phyloP scores from a whole-genome alignment of 2,888 invertebrate genomes.

The Busseola fusca region DNA sequence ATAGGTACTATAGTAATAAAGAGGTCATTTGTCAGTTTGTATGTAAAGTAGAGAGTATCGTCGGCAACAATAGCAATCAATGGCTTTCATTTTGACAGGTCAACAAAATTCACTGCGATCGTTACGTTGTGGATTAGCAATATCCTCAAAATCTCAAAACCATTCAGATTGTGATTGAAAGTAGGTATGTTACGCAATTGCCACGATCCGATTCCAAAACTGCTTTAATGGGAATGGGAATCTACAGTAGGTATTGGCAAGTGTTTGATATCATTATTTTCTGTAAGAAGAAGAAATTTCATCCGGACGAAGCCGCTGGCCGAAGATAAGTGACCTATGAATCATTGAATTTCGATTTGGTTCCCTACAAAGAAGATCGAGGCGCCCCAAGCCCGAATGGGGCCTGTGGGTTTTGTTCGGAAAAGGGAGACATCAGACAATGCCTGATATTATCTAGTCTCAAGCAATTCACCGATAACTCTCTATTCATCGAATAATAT shows the following conservation, averaged over 20 bases:
- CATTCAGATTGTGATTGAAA: neutral
- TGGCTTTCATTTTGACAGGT: neutral
- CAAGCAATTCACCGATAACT: neutral
- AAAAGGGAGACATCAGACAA: neutral
- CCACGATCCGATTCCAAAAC: neutral
- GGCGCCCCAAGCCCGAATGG: neutral
- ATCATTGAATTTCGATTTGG: neutral
- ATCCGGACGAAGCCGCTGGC: neutral
- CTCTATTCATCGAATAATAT: too few species aligned
- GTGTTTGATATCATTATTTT: too few species aligned
- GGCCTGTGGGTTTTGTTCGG: neutral
- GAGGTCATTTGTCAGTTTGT: neutral
- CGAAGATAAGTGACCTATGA: too few species aligned
- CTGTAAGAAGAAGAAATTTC: neutral
- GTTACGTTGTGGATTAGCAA: neutral
- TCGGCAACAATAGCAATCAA: neutral
- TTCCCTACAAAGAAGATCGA: neutral
- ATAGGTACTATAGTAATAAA: neutral
- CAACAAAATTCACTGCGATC: neutral
- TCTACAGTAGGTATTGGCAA: too few species aligned
- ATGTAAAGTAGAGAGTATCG: neutral
- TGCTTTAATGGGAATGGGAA: neutral
- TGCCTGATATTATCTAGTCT: neutral
- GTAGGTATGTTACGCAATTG: neutral
- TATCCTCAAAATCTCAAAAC: neutral